These are phyloP conservation scores for Psittacus erithacus DNA, from an alignment of 2,113 vertebrate genomes.

Conservation along the genomic window DNA sequence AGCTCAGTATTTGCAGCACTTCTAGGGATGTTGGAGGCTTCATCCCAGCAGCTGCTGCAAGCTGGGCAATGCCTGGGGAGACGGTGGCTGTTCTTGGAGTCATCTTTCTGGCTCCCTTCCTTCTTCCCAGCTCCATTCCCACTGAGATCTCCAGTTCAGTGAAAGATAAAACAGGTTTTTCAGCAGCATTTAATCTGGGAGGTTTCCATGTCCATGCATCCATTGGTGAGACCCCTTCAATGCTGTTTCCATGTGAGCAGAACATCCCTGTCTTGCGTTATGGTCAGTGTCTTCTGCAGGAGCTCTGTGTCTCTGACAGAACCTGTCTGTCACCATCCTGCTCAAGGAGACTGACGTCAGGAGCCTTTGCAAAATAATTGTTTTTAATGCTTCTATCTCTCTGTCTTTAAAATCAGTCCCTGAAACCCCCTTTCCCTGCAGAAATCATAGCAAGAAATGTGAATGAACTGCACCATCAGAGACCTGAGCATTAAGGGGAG, in stretches of 20 bases:
- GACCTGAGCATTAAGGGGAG: background rate
- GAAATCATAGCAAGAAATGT: background rate
- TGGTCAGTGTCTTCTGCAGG: background rate
- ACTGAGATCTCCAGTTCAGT: background rate
- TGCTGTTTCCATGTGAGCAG: background rate
- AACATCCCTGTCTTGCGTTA: background rate
- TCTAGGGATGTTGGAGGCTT: background rate
- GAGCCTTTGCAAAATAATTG: background rate
- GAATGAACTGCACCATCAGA: accelerated
- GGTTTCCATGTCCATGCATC: background rate
- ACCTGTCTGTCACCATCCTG: background rate
- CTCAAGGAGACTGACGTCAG: background rate
- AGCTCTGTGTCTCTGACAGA: background rate
- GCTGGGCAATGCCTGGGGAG: accelerated
- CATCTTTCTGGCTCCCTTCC: background rate
- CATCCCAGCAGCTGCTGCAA: background rate
- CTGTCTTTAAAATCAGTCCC: background rate
- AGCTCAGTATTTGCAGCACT: background rate
- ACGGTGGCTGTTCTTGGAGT: background rate
- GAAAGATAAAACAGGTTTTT: background rate
- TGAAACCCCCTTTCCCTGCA: background rate
- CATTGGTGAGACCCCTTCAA: background rate
- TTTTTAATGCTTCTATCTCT: background rate
- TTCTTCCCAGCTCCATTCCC: background rate
- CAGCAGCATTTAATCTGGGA: background rate